Evolutionary conservation across 2,888 invertebrate genomes (phyloP), one percentile per base, ranked within the genome.

Genomic region (Phengaris arion): DNA sequence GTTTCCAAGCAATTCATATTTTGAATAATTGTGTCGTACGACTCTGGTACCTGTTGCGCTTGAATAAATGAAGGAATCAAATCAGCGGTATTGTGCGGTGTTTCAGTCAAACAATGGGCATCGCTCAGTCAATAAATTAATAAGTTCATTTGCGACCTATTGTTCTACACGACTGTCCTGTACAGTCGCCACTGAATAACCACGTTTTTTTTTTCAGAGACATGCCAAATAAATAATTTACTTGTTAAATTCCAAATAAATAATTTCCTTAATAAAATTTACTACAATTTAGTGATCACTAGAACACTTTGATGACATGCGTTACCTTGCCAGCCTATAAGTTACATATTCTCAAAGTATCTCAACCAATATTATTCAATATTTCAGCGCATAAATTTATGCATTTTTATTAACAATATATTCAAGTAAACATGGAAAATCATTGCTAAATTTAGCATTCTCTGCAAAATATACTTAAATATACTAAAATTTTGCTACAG

Each of bases 71-170:
- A 46, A 46, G 75, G 48, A 75, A 69, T 75, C 55, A 57, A 75
- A 75, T 69, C 69, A 48, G 75, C 46, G 68, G 68, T 68, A 68
- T 57, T 75, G 75, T 75, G 35, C 69, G 54, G 55, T 74, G 59
- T 55, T 55, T 69, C 57, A 46, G 55, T 45, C 75, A 75, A 75
- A 75, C 75, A 75, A 75, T 69, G 69, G 55, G 12, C 74, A 64
- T 57, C 57, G 76, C 69, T 78, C 72, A 74, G 80, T 80, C 80
- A 81, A 80, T 79, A 81, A 80, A 78, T 78, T 81, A 79, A 79
- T 80, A 80, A 80, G 77, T 81, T 82, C 80, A 81, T 82, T 82
- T 79, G 72, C 76, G 68, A 48, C 76, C 80, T 77, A 80, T 82
- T 82, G 82, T 82, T 68, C 68, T 69, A 57, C 48, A 51, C 22